Evolutionary conservation across 2,113 vertebrate species (phyloP), one percentile per base, ranked within the genome.

Genomic region (Archocentrus centrarchus): DNA sequence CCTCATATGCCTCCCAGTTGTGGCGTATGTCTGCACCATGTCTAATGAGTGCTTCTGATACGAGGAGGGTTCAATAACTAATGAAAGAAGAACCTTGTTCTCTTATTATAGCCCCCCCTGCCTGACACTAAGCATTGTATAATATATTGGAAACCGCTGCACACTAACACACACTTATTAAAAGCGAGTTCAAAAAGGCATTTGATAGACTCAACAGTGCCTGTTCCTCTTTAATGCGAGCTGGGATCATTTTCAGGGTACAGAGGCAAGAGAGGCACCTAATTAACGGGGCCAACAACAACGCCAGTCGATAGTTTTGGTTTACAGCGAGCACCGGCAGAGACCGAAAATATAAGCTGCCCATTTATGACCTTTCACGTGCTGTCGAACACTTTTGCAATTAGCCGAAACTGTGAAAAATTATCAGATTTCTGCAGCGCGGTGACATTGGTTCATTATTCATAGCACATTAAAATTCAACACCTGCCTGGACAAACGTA

Each of bases 31-130:
- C 93, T 89, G 91, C 91, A 75, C 84, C 77, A 76, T 79, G 75
- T 93, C 92, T 95, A 96, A 96, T 95, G 94, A 95, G 92, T 84
- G 86, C 91, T 84, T 89, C 91, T 88, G 94, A 95, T 92, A 94
- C 75, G 84, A 89, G 90, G 83, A 84, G 83, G 89, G 83, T 90
- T 93, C 91, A 91, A 92, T 92, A 94, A 93, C 93, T 94, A 93
- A 95, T 95, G 92, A 94, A 95, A 94, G 91, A 85, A 85, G 85
- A 91, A 89, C 88, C 87, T 83, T 90, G 85, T 88, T 91, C 90
- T 86, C 92, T 93, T 93, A 94, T 93, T 93, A 95, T 86, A 82
- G 89, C 75, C 81, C 70, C 70, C 70, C 68, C 81, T 87, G 92
- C 75, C 92, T 86, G 92, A 92, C 91, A 94, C 93, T 95, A 94